These are phyloP conservation scores for Periplaneta americana DNA, from an alignment of 1,140 invertebrate species.

Conservation along the genomic window DNA sequence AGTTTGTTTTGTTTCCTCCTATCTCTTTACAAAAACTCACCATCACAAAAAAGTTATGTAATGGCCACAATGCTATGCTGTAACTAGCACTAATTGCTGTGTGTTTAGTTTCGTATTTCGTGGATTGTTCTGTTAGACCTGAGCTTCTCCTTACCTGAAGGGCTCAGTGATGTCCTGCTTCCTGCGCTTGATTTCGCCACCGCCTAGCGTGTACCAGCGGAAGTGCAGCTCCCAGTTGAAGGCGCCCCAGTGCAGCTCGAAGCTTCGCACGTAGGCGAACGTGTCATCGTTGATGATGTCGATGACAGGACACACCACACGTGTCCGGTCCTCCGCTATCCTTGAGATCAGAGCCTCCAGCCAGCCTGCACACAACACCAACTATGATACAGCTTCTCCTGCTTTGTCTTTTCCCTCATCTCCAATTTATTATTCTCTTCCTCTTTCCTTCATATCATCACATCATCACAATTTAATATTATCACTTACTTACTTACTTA, in stretches of 20 bases:
- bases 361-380: slow-evolving; percentile 64
- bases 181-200: slow-evolving; percentile 49
- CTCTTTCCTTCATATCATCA: too few relatives aligned
- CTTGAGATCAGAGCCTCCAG: slow-evolving; percentile 77
- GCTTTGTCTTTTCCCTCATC: too few relatives aligned
- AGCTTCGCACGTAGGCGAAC: slow-evolving; percentile 83
- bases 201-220: slow-evolving; percentile 63
- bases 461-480: too few relatives aligned
- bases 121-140: too few relatives aligned
- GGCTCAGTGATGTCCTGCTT: slow-evolving; percentile 62
- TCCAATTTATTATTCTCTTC: too few relatives aligned
- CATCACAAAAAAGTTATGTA: too few relatives aligned
- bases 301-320: slow-evolving; percentile 90
- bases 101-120: too few relatives aligned
- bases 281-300: slow-evolving; percentile 93
- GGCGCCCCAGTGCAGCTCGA: slow-evolving; percentile 92
- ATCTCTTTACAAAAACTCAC: background rate
- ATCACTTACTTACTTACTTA: too few relatives aligned
- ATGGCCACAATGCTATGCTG: too few relatives aligned
- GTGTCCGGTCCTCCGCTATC: slow-evolving; percentile 63
- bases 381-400: too few relatives aligned
- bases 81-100: too few relatives aligned
- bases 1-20: slow-evolving; percentile 10
- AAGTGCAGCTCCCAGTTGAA: slow-evolving; percentile 95
- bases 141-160: slow-evolving; percentile 55